phyloP scores from a whole-genome alignment of 2,888 invertebrate species.

The Tanytarsus gracilentus region DNA sequence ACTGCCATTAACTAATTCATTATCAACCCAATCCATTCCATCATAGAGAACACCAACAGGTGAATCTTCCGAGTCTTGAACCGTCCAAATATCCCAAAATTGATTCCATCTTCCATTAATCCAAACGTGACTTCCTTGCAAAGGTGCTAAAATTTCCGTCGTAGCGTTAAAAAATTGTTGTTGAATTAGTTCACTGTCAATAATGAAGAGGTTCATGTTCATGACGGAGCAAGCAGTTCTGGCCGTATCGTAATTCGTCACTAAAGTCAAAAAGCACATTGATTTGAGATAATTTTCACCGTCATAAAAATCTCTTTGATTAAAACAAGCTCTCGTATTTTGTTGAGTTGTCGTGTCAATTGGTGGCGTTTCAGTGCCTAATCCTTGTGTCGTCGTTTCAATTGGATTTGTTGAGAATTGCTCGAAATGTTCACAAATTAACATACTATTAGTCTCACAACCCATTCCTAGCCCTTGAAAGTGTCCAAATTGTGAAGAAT shows the following conservation, averaged over 20 bases:
- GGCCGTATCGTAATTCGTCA: neutral
- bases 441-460: neutral
- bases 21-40: slow-evolving; percentile 2
- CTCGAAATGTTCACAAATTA: slow-evolving; percentile 7
- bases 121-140: neutral
- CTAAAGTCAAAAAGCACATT: neutral
- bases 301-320: neutral
- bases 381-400: neutral
- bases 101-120: slow-evolving; percentile 2
- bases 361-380: neutral
- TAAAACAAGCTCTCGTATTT: neutral
- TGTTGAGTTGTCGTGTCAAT: neutral
- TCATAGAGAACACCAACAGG: neutral
- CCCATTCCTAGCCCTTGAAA: slow-evolving; percentile 3
- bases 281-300: neutral
- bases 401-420: neutral
- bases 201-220: slow-evolving; percentile 11
- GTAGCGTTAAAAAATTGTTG: neutral
- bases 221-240: neutral
- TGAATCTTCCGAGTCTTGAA: neutral
- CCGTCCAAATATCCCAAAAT: neutral
- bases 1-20: neutral
- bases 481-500: neutral
- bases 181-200: neutral
- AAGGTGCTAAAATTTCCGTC: neutral